phyloP scores from a whole-genome alignment of 1,140 invertebrate species.

The Drosophila sechellia region DNA sequence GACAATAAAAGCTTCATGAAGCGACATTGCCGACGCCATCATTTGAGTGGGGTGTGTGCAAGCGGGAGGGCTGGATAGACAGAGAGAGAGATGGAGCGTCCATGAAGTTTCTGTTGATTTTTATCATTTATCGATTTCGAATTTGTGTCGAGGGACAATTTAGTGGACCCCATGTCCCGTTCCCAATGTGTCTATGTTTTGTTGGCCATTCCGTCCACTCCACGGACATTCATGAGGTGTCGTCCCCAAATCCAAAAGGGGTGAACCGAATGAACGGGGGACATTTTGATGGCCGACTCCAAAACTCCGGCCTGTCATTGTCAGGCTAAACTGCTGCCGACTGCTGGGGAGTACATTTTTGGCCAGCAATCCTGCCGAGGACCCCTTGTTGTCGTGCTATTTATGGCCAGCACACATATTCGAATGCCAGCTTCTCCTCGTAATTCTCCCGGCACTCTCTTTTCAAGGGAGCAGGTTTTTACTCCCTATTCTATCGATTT shows the following conservation, averaged over 20 bases:
- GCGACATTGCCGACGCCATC: slow-evolving; percentile 68
- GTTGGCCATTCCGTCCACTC: slow-evolving; percentile 23
- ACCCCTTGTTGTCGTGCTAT: slow-evolving; percentile 52
- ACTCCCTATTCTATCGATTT: slow-evolving; percentile 37
- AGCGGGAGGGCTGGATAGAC: slow-evolving; percentile 22
- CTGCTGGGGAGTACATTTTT: slow-evolving; percentile 69
- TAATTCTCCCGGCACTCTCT: slow-evolving; percentile 33
- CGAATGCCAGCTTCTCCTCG: slow-evolving; percentile 30
- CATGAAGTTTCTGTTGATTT: slow-evolving; percentile 84
- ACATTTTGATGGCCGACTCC: slow-evolving; percentile 59
- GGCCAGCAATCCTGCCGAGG: slow-evolving; percentile 31
- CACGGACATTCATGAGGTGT: slow-evolving; percentile 75
- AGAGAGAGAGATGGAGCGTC: slow-evolving; percentile 22
- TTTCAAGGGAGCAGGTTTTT: slow-evolving; percentile 14
- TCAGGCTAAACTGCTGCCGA: slow-evolving; percentile 64
- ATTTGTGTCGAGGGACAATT: slow-evolving; percentile 83
- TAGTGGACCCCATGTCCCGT: slow-evolving; percentile 52
- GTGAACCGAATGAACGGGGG: slow-evolving; percentile 4
- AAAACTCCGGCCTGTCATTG: slow-evolving; percentile 71
- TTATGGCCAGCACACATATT: slow-evolving; percentile 51
- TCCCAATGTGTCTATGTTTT: slow-evolving; percentile 34
- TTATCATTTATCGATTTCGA: slow-evolving; percentile 84
- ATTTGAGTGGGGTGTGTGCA: slow-evolving; percentile 45
- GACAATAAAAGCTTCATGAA: slow-evolving; percentile 83
- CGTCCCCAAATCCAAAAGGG: slow-evolving; percentile 45